Percentiles rank a stretch among this genome's conserved stretches.
phyloP scores from a whole-genome alignment of 2,797 vertebrate species.

The Pangasius larnaudii region DNA sequence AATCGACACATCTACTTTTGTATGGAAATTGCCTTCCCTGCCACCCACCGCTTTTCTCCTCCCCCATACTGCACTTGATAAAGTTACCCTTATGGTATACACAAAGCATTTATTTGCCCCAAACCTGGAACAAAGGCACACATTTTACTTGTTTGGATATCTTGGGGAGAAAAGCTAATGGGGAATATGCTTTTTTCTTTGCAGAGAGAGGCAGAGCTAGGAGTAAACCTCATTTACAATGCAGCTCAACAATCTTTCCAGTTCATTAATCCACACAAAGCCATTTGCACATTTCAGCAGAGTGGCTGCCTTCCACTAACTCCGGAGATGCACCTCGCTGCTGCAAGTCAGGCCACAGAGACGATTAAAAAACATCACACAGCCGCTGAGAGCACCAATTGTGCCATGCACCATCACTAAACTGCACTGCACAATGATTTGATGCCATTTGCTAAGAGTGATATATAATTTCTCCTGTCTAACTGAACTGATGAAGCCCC shows the following conservation, averaged over 20 bases:
- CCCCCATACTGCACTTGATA: slow-evolving; percentile 66
- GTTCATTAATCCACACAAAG: slow-evolving; percentile 77
- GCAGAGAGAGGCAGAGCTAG: slow-evolving; percentile 78
- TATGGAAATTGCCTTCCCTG: slow-evolving; percentile 66
- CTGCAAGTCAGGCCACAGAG: slow-evolving; percentile 6
- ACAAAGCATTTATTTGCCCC: slow-evolving; percentile 70
- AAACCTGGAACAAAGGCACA: slow-evolving; percentile 68
- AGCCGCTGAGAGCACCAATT: slow-evolving; percentile 79
- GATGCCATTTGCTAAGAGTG: neutral
- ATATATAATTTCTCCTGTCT: neutral
- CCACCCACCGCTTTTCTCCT: slow-evolving; percentile 36
- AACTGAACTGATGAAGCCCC: neutral
- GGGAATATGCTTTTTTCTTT: slow-evolving; percentile 62
- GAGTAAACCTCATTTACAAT: slow-evolving; percentile 77
- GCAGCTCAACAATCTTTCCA: slow-evolving; percentile 74
- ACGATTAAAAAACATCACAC: slow-evolving; percentile 5
- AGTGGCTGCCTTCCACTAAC: slow-evolving; percentile 47
- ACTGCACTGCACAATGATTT: neutral
- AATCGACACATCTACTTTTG: slow-evolving; percentile 57
- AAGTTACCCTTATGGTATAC: slow-evolving; percentile 64
- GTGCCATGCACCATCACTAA: neutral
- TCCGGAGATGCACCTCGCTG: slow-evolving; percentile 44
- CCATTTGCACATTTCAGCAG: slow-evolving; percentile 69
- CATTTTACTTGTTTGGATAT: slow-evolving; percentile 54
- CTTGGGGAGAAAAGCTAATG: slow-evolving; percentile 63